Evolutionary conservation across 2,888 invertebrate genomes (phyloP).

Genomic region (Ypsolopha scabrella): DNA sequence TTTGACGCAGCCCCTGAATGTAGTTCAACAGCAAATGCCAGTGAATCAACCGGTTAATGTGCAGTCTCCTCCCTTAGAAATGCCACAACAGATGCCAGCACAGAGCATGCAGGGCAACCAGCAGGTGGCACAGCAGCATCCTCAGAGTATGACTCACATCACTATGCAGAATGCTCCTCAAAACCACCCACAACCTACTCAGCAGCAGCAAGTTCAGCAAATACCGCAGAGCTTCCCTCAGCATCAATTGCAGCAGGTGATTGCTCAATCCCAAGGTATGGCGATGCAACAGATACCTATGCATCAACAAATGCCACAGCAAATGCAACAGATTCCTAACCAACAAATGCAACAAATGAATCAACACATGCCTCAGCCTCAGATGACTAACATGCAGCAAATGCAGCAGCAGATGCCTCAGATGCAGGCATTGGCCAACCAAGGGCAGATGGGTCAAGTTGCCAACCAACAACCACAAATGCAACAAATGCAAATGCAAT

Average conservation of each 20-base stretch:
- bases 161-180: constrained; percentile 56
- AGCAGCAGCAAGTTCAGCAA: constrained; percentile 62
- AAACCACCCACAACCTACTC: constrained; percentile 44
- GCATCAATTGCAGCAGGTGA: constrained; percentile 64
- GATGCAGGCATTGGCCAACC: constrained; percentile 60
- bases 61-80: constrained; percentile 64
- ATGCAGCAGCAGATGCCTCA: constrained; percentile 66
- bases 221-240: constrained; percentile 68
- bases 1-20: constrained; percentile 57
- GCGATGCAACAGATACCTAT: constrained; percentile 66
- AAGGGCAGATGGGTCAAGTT: constrained; percentile 58
- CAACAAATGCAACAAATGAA: constrained; percentile 67
- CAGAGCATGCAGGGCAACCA: constrained; percentile 48
- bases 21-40: constrained; percentile 58
- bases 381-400: constrained; percentile 60
- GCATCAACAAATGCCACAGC: constrained; percentile 65
- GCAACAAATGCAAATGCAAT: constrained; percentile 67
- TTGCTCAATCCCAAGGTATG: constrained; percentile 60
- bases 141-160: constrained; percentile 66
- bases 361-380: constrained; percentile 58
- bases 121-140: constrained; percentile 59
- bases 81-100: constrained; percentile 62
- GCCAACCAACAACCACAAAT: constrained; percentile 58
- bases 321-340: constrained; percentile 65
- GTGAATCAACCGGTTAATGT: constrained; percentile 57